Percentiles rank a stretch among this genome's conserved stretches.
phyloP scores from a whole-genome alignment of 2,888 invertebrate genomes.

The Endomychus coccineus region DNA sequence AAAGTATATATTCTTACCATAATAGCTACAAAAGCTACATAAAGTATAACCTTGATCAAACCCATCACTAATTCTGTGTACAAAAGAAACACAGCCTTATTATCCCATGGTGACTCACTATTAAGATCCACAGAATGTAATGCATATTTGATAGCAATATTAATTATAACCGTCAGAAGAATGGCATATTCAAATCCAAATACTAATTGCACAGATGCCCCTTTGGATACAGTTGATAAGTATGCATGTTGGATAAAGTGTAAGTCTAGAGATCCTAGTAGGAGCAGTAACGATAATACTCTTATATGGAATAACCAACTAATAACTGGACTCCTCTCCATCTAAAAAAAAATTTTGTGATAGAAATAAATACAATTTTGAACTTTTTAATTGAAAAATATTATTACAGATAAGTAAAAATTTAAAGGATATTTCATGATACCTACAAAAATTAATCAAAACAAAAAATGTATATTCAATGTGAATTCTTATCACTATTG shows the following conservation, averaged over 20 bases:
- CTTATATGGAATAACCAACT: constrained; percentile 91
- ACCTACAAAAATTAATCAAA: neutral
- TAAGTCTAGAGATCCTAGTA: constrained; percentile 77
- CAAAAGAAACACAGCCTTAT: constrained; percentile 93
- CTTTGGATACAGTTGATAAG: constrained; percentile 83
- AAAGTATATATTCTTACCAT: constrained; percentile 97
- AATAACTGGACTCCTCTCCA: constrained; percentile 98
- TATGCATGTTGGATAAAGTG: constrained; percentile 92
- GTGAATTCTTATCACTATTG: no score
- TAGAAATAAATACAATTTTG: neutral
- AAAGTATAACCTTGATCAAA: constrained; percentile 65
- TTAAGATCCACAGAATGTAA: constrained; percentile 83
- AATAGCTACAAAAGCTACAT: constrained; percentile 85
- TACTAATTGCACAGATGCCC: constrained; percentile 95
- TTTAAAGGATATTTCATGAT: neutral
- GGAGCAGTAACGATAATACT: constrained; percentile 72
- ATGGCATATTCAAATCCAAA: constrained; percentile 99
- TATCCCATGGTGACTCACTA: constrained; percentile 97
- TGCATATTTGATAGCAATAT: constrained; percentile 87
- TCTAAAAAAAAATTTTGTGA: constrained; percentile 53
- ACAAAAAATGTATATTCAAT: neutral
- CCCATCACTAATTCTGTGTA: constrained; percentile 96
- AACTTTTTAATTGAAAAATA: neutral
- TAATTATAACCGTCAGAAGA: constrained; percentile 83
- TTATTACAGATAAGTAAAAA: neutral